Percentiles rank a stretch among this genome's conserved stretches.
These are phyloP conservation scores for Nysson spinosus DNA, from an alignment of 2,888 invertebrate genomes.

Conservation along the genomic window DNA sequence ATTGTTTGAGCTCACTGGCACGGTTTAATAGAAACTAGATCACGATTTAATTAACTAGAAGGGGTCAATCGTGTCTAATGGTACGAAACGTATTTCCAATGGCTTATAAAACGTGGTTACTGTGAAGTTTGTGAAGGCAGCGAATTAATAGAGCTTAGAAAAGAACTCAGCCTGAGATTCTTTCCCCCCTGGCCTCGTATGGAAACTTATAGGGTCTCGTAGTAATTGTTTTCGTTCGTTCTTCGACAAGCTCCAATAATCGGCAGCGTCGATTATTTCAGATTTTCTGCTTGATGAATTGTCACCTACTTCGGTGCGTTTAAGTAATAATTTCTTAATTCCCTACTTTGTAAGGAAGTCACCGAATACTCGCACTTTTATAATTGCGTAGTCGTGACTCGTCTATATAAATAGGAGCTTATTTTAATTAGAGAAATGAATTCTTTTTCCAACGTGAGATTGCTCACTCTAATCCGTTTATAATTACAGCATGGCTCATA, in stretches of 20 bases:
- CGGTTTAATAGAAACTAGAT: not conserved
- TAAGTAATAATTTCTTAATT: too few species aligned
- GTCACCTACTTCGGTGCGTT: too few species aligned
- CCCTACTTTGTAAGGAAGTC: too few species aligned
- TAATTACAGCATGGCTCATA: constrained; percentile 20
- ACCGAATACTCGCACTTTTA: constrained; percentile 12
- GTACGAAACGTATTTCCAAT: constrained; percentile 49
- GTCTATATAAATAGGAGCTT: not conserved
- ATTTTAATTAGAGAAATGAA: constrained; percentile 50
- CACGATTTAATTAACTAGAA: constrained; percentile 3
- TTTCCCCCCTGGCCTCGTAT: constrained; percentile 14
- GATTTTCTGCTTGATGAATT: too few species aligned
- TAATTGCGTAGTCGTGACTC: not conserved
- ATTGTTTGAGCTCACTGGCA: not conserved
- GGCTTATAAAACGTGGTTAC: constrained; percentile 13
- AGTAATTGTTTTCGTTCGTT: constrained; percentile 56
- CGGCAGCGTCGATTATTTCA: constrained; percentile 44
- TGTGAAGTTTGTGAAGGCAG: constrained; percentile 24
- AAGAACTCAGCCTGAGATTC: constrained; percentile 25
- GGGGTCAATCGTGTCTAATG: constrained; percentile 33
- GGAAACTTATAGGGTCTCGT: constrained; percentile 6
- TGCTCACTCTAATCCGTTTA: constrained; percentile 4
- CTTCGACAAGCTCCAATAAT: constrained; percentile 70
- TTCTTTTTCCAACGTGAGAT: too few species aligned
- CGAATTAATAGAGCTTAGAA: constrained; percentile 67